These are phyloP conservation scores for Petrocephalus zakoni DNA, from an alignment of 2,113 vertebrate species.

Conservation along the genomic window DNA sequence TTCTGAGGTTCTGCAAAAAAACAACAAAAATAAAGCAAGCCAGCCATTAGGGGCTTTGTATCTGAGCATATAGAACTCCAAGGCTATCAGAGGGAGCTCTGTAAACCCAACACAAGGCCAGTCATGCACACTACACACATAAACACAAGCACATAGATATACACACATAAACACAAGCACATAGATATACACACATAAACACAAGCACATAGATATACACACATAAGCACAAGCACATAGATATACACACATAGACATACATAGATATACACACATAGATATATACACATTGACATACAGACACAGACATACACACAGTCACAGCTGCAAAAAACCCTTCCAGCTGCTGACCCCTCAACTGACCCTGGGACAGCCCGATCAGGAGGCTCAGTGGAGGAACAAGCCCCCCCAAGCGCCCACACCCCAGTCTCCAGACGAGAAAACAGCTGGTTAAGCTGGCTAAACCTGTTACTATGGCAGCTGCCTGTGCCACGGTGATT, in stretches of 20 bases:
- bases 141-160: background rate
- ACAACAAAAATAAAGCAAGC: background rate
- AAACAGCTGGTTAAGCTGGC: conserved; percentile 12
- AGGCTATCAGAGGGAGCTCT: background rate
- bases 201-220: background rate
- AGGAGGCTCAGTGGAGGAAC: background rate
- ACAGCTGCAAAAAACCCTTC: background rate
- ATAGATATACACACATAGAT: too few species aligned
- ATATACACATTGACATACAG: too few species aligned
- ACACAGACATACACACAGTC: background rate
- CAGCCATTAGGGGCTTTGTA: background rate
- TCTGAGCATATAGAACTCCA: background rate
- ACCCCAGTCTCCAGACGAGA: background rate
- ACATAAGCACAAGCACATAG: background rate
- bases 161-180: too few species aligned
- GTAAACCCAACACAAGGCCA: background rate
- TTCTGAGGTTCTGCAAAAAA: background rate
- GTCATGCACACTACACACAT: background rate
- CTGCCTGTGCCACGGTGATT: background rate
- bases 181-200: background rate
- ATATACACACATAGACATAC: background rate
- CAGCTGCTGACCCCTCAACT: background rate
- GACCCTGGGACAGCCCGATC: background rate
- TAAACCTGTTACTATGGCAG: conserved; percentile 18
- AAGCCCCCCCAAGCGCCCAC: background rate